Evolutionary conservation across 2,888 invertebrate genomes (phyloP).

Genomic region (Platycnemis pennipes): DNA sequence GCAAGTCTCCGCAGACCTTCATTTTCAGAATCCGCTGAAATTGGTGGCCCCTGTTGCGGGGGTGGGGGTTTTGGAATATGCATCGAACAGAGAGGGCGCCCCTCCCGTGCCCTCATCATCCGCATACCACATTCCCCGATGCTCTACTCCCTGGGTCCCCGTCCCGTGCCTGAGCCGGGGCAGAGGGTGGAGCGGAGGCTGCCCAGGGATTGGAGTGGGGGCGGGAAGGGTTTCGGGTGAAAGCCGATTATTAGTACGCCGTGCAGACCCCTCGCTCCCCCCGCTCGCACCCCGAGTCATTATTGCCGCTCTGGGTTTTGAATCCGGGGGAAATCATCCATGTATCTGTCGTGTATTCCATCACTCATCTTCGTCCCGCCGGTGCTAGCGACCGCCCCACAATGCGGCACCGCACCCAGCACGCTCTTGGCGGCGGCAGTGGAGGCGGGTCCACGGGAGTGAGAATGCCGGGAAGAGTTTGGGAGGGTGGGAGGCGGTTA

Average conservation of each 20-base stretch:
- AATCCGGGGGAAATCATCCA: constrained; percentile 5
- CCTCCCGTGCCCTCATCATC: constrained; percentile 15
- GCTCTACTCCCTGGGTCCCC: background rate
- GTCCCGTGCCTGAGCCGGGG: background rate
- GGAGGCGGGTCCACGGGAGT: background rate
- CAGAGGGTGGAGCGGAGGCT: background rate
- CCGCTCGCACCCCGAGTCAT: background rate
- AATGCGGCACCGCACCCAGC: background rate
- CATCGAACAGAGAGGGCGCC: background rate
- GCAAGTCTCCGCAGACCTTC: background rate
- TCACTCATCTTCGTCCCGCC: constrained; percentile 37
- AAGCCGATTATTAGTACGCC: constrained; percentile 27
- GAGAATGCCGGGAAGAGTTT: background rate
- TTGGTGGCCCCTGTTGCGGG: background rate
- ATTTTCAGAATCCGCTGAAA: background rate
- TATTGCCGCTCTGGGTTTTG: constrained; percentile 37
- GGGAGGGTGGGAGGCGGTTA: background rate
- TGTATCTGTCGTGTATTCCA: constrained; percentile 54
- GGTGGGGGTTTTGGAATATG: constrained; percentile 12
- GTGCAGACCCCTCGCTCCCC: background rate
- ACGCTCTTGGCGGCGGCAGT: background rate
- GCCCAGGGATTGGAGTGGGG: background rate
- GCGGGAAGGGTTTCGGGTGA: background rate
- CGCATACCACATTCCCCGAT: background rate
- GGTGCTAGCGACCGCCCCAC: background rate